Base-by-base conservation (phyloP, 2,888 invertebrate genomes). In the Onthophagus sagittarius region DNA sequence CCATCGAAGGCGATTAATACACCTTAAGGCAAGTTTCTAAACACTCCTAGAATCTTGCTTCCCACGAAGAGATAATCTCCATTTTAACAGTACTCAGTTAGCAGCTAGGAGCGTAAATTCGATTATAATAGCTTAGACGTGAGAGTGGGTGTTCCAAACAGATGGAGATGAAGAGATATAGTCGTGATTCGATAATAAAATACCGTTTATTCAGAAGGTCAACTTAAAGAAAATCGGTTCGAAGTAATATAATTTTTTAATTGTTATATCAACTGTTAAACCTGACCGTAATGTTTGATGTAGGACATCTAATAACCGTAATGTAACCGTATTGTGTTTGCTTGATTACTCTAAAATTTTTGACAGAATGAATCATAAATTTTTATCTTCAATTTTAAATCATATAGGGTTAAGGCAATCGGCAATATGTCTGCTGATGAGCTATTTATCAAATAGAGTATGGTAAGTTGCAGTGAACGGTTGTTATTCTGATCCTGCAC, bases 111-210 rank as follows among this genome's bases (percentile, higher is more conserved):
- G 23, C n/a, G 32, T 67, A 67, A 67, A 67, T 67, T 32, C 32
- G 67, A 67, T 67, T 67, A 67, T 67, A 67, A 67, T 67, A 31
- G 67, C 67, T 9, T 53, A 53, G 9, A 53, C 39, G 39, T 53
- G 39, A 11, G 39, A 53, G 39, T 53, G 11, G 39, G 39, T 53
- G 39, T 53, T 53, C 39, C 39, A 53, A 53, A 53, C 4, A 53
- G 39, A 53, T 53, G 39, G 39, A 53, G 39, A 11, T 11, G 39
- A 7, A 53, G 23, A 23, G 39, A 53, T 53, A 53, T 53, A 1
- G 11, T 11, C 39, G 11, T 7, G 39, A 53, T 53, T 1, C 11
- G 39, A 53, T 53, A 53, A 53, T 53, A 53, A 53, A 53, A 53
- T 53, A 7, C 39, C 39, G 39, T 53, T 53, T 53, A 53, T 9